Percentiles rank a stretch among this genome's conserved stretches.
These are phyloP conservation scores for Saccostrea echinata DNA, from an alignment of 1,140 invertebrate genomes.

Conservation along the genomic window DNA sequence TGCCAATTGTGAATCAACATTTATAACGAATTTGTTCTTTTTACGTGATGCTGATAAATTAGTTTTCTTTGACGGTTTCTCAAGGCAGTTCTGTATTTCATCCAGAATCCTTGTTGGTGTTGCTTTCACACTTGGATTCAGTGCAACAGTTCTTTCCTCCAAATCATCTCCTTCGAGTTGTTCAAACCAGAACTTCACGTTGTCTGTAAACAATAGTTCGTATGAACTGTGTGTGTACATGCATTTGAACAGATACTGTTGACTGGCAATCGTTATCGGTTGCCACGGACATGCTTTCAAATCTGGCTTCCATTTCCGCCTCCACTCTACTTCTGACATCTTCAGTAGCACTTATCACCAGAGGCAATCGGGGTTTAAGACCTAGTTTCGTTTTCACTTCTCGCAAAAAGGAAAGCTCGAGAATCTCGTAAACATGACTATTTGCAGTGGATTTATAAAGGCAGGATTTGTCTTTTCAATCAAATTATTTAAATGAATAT, in stretches of 20 bases:
- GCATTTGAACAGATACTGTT: constrained; percentile 71
- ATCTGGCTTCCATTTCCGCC: constrained; percentile 75
- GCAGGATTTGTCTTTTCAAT: background rate
- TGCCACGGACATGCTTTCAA: constrained; percentile 73
- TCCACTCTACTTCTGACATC: constrained; percentile 73
- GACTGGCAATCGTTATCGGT: constrained; percentile 62
- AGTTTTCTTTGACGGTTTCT: constrained; percentile 63
- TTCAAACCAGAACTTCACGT: constrained; percentile 73
- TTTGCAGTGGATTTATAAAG: background rate
- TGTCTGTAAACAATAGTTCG: constrained; percentile 73
- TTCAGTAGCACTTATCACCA: background rate
- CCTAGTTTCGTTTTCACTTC: background rate
- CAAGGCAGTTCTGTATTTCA: constrained; percentile 70
- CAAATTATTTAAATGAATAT: background rate
- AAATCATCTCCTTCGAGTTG: constrained; percentile 63
- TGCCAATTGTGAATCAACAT: constrained; percentile 68
- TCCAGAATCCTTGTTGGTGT: constrained; percentile 71
- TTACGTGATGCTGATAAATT: constrained; percentile 55
- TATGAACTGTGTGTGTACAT: constrained; percentile 70
- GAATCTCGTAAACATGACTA: background rate
- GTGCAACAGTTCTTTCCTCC: constrained; percentile 64
- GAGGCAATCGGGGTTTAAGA: background rate
- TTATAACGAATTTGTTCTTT: constrained; percentile 59
- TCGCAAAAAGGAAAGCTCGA: background rate
- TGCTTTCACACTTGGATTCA: constrained; percentile 77